Conservation (phyloP, 2,797 vertebrate species). For the Enteromius unitaeniatus region DNA sequence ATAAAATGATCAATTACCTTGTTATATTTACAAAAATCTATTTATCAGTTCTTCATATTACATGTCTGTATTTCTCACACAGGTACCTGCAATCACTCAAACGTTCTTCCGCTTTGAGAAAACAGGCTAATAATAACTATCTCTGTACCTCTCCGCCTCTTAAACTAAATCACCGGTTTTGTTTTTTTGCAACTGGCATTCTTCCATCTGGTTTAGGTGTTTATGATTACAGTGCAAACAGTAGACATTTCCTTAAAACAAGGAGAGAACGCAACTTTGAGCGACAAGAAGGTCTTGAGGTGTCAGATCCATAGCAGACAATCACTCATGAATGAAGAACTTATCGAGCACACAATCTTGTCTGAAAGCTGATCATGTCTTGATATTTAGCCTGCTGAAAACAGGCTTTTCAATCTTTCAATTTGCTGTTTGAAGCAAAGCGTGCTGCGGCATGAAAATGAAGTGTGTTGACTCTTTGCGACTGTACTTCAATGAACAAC, state of each 20-base stretch:
- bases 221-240: conserved; percentile 44
- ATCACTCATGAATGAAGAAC: conserved; percentile 15
- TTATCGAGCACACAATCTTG: conserved; percentile 24
- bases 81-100: not conserved
- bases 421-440: conserved; percentile 30
- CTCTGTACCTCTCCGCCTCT: conserved; percentile 57
- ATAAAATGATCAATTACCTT: not conserved
- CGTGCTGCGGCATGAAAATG: conserved; percentile 41
- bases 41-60: not conserved
- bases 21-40: not conserved
- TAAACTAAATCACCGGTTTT: conserved; percentile 66
- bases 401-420: conserved; percentile 48
- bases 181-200: conserved; percentile 47
- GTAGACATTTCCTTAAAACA: conserved; percentile 39
- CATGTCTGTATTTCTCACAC: not conserved
- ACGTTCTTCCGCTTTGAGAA: not conserved
- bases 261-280: not conserved
- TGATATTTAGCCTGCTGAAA: conserved; percentile 34
- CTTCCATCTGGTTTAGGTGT: conserved; percentile 67
- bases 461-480: conserved; percentile 35
- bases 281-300: not conserved
- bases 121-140: conserved; percentile 55
- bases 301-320: not conserved
- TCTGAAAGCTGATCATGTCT: conserved; percentile 34
- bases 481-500: conserved; percentile 3